Percentiles rank a stretch among this genome's conserved stretches.
Evolutionary conservation across 2,888 invertebrate genomes (phyloP).

Genomic region (Laspeyria flexula): DNA sequence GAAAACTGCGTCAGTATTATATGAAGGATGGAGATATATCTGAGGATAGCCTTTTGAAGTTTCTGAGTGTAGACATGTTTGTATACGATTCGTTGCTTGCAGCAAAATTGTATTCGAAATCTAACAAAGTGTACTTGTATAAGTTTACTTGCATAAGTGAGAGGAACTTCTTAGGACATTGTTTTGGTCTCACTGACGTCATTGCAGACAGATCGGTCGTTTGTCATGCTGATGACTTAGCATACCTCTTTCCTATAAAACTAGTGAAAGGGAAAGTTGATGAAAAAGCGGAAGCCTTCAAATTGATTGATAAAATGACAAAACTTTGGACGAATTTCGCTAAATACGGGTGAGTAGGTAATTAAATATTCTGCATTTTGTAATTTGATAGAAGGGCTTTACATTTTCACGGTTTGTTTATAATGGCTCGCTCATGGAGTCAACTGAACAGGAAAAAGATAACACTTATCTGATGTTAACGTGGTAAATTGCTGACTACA

Average conservation of each 20-base stretch:
- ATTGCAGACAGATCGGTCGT: constrained; percentile 40
- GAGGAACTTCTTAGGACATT: constrained; percentile 49
- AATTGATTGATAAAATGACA: constrained; percentile 57
- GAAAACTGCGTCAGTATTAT: constrained; percentile 56
- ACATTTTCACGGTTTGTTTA: background rate
- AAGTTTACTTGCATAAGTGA: constrained; percentile 63
- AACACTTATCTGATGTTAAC: background rate
- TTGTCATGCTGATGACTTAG: constrained; percentile 60
- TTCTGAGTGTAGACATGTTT: constrained; percentile 48
- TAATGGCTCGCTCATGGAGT: background rate
- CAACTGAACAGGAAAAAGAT: background rate
- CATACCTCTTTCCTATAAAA: constrained; percentile 56
- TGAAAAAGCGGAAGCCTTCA: constrained; percentile 47
- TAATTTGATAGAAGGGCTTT: background rate
- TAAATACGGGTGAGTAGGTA: constrained; percentile 66
- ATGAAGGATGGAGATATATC: constrained; percentile 46
- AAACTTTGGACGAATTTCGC: constrained; percentile 73
- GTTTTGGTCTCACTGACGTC: constrained; percentile 36
- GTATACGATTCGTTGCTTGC: constrained; percentile 46
- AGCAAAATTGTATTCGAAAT: constrained; percentile 47
- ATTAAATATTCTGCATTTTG: constrained; percentile 6
- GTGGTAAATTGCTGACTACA: no score
- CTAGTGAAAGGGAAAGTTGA: constrained; percentile 40
- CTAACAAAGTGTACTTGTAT: constrained; percentile 58
- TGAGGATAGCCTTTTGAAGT: constrained; percentile 49